Evolutionary conservation across 2,888 invertebrate genomes (phyloP), one percentile per base, ranked within the genome.

Genomic region (Heteromurus nitidus): DNA sequence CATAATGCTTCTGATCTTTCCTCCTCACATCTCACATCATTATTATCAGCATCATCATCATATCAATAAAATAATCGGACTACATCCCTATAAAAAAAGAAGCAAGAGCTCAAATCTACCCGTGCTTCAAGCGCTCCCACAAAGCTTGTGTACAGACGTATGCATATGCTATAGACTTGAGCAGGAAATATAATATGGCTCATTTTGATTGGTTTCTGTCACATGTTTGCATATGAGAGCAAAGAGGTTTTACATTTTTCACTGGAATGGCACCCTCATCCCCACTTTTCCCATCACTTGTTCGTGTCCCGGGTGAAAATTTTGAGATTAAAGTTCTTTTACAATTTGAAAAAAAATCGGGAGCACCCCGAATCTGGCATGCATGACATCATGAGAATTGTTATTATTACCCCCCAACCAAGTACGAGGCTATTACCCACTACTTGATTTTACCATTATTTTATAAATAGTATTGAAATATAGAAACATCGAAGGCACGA

Each of bases 51-150:
- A 36, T 55, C 42, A 69, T 30, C 55, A 58, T 72, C 72, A 72
- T 72, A 72, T 72, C 60, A 72, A 72, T 70, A 72, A 72, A 62
- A 72, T 72, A 47, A 58, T 60, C 68, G 50, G 50, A 50, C 70
- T 60, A 26, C 60, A 28, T 44, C 1, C 42, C 20, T 44, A n/a
- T n/a, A n/a, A 36, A 31, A 72, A 60, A 13, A 44, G 44, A 72
- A n/a, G n/a, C n/a, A 11, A 11, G 28, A 47, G 67, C 67, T 47
- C 28, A 26, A 47, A 44, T 13, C 36, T 9, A 7, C 36, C 36
- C 36, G 58, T 26, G 28, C 26, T 18, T 58, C 53, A 24, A 28
- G 9, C 55, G n/a, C n/a, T n/a, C n/a, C n/a, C n/a, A n/a, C n/a
- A n/a, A n/a, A n/a, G n/a, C n/a, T n/a, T n/a, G n/a, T n/a, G n/a